Evolutionary conservation across 37 sponge, comb jelly and placozoan genomes (phyloP).

Genomic region (Dysidea cf. avara): DNA sequence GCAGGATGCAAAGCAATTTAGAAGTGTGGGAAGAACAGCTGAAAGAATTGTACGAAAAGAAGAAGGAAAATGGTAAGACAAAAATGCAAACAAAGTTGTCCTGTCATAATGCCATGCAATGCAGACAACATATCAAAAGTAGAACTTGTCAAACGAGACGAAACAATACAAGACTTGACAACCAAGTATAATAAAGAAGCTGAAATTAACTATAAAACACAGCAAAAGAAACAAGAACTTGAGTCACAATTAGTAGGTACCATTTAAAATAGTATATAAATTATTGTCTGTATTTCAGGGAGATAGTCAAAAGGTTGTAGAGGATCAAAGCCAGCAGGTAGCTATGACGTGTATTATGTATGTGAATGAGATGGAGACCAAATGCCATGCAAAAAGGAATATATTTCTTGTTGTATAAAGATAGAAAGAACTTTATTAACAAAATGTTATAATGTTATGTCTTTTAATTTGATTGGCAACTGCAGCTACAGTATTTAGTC

Average conservation of each 20-base stretch:
- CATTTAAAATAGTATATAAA: no score
- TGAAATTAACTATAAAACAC: constrained; percentile 25
- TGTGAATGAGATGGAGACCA: no score
- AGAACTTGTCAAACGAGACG: constrained; percentile 53
- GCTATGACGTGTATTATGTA: no score
- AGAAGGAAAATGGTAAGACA: constrained; percentile 56
- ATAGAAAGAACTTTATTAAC: no score
- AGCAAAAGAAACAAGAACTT: constrained; percentile 39
- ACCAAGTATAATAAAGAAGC: constrained; percentile 32
- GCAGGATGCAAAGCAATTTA: constrained; percentile 63
- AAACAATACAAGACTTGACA: constrained; percentile 36
- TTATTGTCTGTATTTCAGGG: background rate
- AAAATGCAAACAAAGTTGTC: background rate
- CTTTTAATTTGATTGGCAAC: no score
- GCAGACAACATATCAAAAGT: constrained; percentile 32
- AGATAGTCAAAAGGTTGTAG: constrained; percentile 10
- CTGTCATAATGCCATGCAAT: background rate
- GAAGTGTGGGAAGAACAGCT: constrained; percentile 72
- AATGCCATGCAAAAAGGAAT: no score
- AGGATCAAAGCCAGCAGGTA: constrained; percentile 30
- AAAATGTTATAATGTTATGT: no score
- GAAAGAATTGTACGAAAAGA: constrained; percentile 51
- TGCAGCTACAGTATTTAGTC: no score
- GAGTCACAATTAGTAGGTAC: constrained; percentile 35
- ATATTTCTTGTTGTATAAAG: no score